Conservation (phyloP, 2,888 invertebrate genomes). For the Eugnorisma glareosa region DNA sequence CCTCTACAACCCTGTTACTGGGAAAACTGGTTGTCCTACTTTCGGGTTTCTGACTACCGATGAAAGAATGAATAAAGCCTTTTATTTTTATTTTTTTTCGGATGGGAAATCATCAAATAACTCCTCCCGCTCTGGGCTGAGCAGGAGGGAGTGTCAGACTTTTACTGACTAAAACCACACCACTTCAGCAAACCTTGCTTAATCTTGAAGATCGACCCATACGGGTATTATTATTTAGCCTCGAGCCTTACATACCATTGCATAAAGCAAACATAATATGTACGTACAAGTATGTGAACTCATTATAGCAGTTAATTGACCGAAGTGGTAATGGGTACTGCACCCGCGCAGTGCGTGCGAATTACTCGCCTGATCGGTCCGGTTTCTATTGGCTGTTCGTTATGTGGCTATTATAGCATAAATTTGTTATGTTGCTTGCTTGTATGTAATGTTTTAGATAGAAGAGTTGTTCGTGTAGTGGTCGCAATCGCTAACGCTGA, state of each 20-base stretch:
- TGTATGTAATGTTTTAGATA: neutral
- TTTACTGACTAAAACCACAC: too few species aligned
- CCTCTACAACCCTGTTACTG: neutral
- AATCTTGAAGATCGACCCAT: too few species aligned
- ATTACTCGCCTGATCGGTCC: slow-evolving; percentile 39
- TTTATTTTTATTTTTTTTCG: too few species aligned
- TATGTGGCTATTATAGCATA: slow-evolving; percentile 31
- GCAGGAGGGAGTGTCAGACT: too few species aligned
- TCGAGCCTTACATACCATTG: slow-evolving; percentile 37
- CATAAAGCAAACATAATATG: slow-evolving; percentile 58
- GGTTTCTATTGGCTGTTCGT: slow-evolving; percentile 46
- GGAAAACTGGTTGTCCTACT: neutral
- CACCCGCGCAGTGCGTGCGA: slow-evolving; percentile 28
- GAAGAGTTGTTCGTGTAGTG: neutral
- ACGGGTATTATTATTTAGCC: neutral
- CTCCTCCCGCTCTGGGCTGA: too few species aligned
- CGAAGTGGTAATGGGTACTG: slow-evolving; percentile 41
- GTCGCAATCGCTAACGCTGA: neutral
- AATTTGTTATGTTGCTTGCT: slow-evolving; percentile 11
- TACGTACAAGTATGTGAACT: slow-evolving; percentile 36
- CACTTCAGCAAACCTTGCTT: too few species aligned
- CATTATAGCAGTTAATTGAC: slow-evolving; percentile 55
- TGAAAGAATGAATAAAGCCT: too few species aligned
- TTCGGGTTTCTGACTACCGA: neutral
- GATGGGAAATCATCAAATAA: too few species aligned